Evolutionary conservation across 2,888 invertebrate species (phyloP), one percentile per base, ranked within the genome.

Genomic region (Xestia sexstrigata): DNA sequence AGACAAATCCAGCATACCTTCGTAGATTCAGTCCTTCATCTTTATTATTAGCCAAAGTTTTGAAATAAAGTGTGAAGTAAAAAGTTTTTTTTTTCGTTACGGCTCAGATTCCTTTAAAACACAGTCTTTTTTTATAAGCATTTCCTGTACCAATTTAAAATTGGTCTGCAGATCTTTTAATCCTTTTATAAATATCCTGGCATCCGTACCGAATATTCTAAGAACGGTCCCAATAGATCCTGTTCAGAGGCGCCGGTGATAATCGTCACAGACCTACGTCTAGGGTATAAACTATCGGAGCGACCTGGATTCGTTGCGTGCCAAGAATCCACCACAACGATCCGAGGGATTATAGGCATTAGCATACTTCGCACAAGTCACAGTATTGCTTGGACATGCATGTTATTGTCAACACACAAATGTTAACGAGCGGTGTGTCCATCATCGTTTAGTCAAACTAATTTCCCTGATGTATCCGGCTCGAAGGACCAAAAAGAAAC

Each of bases 271-370:
- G 81, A 77, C 70, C 78, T 84, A 60, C 60, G 84, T 78, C 84
- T 83, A 81, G 70, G 74, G 83, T 26, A 84, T 84, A 84, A 84
- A 83, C 83, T 84, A 83, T 84, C 81, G 76, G 70, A 45, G 30
- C 70, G 83, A 84, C 83, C 83, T 84, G 81, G 72, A 84, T 84
- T 70, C 81, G 70, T n/a, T 55, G 70, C 47, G 74, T 84, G 83
- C 83, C 83, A 84, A 84, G 78, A 84, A 84, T 84, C 67, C 17
- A 65, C 67, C 42, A 55, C 72, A 60, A 70, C 65, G 60, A 76
- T 74, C 60, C 68, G 30, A 84, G 13, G 78, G 78, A 84, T 75
- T 84, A 73, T 70, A 73, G 58, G 60, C 81, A 75, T 84, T 84
- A 84, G 13, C 55, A 35, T 62, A 69, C 67, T 70, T 68, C 62